phyloP scores from a whole-genome alignment of 1,140 invertebrate genomes.

The Papilio helenus region DNA sequence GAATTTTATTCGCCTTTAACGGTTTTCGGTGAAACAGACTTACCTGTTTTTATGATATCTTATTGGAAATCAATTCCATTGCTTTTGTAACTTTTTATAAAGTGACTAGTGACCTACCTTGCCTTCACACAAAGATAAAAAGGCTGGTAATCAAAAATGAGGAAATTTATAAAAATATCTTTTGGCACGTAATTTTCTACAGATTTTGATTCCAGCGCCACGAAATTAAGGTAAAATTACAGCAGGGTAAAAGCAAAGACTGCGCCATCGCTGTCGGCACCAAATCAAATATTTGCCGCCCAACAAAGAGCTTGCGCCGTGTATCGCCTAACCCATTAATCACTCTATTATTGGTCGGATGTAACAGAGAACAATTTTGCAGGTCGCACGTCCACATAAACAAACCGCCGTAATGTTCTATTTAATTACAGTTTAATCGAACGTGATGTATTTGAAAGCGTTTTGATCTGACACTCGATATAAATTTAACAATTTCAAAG shows the following conservation, averaged over 20 bases:
- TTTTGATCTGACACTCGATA: constrained; percentile 1
- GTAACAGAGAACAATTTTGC: constrained; percentile 70
- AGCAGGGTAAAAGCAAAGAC: constrained; percentile 47
- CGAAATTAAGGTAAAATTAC: background rate
- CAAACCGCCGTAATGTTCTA: constrained; percentile 63
- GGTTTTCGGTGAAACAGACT: constrained; percentile 12
- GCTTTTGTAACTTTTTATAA: background rate
- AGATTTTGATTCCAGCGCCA: background rate
- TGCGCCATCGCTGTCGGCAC: constrained; percentile 56
- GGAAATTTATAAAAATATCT: background rate
- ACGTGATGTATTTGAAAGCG: constrained; percentile 36
- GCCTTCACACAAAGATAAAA: background rate
- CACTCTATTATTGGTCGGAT: constrained; percentile 67
- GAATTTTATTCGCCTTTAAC: constrained; percentile 40
- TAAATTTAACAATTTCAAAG: constrained; percentile 11
- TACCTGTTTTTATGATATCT: constrained; percentile 1
- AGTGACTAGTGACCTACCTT: background rate
- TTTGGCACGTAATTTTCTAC: background rate
- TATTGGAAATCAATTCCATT: constrained; percentile 12
- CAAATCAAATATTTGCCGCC: constrained; percentile 69
- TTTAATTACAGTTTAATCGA: constrained; percentile 64
- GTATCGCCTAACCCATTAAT: constrained; percentile 69
- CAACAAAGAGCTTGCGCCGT: constrained; percentile 69
- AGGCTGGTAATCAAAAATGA: background rate
- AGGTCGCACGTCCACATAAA: constrained; percentile 62